phyloP scores from a whole-genome alignment of 2,113 vertebrate species.

The Chaetura pelagica region DNA sequence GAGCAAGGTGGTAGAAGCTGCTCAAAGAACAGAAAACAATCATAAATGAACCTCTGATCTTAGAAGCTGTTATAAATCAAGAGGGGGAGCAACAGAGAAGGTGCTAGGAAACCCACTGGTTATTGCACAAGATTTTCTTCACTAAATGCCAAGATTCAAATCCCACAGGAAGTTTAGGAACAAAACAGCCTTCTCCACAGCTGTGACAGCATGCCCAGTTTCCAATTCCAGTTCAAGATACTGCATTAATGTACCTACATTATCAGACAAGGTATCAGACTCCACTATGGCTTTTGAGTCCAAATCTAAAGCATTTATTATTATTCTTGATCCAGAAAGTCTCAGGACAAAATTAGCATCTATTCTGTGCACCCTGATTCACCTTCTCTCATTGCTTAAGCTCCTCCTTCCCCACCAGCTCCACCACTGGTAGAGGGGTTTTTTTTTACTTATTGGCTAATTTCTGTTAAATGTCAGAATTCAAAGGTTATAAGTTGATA shows the following conservation, averaged over 20 bases:
- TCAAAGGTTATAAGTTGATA: not conserved
- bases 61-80: not conserved
- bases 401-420: not conserved
- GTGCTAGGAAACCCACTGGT: slow-evolving; percentile 1
- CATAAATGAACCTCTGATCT: slow-evolving; percentile 32
- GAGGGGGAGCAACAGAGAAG: not conserved
- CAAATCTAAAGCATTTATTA: not conserved
- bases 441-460: not conserved
- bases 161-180: slow-evolving; percentile 2
- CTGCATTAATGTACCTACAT: not conserved
- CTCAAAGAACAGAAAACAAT: slow-evolving; percentile 48
- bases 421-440: fast-evolving
- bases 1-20: slow-evolving; percentile 6
- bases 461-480: not conserved
- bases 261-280: not conserved
- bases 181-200: not conserved
- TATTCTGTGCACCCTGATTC: not conserved
- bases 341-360: not conserved
- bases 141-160: not conserved
- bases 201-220: not conserved
- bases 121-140: slow-evolving; percentile 7
- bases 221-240: not conserved
- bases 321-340: not conserved
- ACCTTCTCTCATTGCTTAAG: not conserved
- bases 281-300: not conserved